Percentiles rank a stretch among this genome's conserved stretches.
These are phyloP conservation scores for Pangasius sanitwongsei DNA, from an alignment of 2,797 vertebrate genomes.

Conservation along the genomic window DNA sequence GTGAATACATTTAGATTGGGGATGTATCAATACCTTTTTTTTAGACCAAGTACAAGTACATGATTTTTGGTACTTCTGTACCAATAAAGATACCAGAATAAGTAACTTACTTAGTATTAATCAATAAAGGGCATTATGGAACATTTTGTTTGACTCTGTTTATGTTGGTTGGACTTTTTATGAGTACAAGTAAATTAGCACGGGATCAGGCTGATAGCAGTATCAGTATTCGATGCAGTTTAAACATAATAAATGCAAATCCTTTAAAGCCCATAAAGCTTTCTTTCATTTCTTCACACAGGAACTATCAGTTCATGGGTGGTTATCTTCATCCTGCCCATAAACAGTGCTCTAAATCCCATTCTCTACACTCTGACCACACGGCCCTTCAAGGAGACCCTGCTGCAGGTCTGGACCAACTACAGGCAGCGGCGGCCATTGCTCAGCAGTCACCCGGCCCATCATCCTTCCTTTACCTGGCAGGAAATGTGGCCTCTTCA, in stretches of 20 bases:
- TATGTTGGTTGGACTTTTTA: neutral
- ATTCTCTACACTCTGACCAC: conserved; percentile 97
- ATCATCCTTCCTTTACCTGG: conserved; percentile 86
- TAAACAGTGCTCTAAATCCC: conserved; percentile 96
- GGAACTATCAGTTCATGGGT: conserved; percentile 97
- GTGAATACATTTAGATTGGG: neutral
- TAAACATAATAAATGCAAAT: neutral
- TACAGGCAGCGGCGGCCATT: conserved; percentile 83
- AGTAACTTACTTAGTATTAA: neutral
- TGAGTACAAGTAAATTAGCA: neutral
- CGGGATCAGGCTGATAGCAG: neutral
- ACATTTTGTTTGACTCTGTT: neutral
- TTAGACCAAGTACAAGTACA: neutral
- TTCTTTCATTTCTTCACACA: conserved; percentile 56
- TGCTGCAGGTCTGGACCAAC: conserved; percentile 90
- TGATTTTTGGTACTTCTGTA: neutral
- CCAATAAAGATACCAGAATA: neutral
- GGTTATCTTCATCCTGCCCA: conserved; percentile 96
- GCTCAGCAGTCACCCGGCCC: conserved; percentile 73
- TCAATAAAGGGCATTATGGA: neutral
- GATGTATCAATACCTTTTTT: neutral
- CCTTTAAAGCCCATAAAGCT: neutral
- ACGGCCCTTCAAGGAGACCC: conserved; percentile 94
- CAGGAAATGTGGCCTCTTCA: conserved; percentile 91
- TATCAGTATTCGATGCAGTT: neutral